These are phyloP conservation scores for Aphelenchoides fujianensis DNA, from an alignment of 1,140 invertebrate species.

Conservation along the genomic window DNA sequence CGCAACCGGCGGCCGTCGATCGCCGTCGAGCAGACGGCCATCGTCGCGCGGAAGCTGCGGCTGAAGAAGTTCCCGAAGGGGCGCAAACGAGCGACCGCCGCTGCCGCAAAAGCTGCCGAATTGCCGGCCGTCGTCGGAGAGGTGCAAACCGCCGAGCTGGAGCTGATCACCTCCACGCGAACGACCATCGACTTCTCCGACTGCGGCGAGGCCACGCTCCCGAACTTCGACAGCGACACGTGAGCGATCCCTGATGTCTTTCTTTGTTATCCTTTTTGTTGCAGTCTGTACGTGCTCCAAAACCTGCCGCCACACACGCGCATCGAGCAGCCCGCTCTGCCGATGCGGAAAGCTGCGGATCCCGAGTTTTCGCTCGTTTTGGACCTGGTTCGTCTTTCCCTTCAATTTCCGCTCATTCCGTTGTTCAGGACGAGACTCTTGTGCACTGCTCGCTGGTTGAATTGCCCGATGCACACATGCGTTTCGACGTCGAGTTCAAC, in stretches of 20 bases:
- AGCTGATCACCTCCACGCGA: neutral
- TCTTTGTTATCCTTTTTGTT: constrained; percentile 3
- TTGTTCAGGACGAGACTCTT: constrained; percentile 81
- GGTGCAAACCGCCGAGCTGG: neutral
- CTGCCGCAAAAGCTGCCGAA: neutral
- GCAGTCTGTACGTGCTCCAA: constrained; percentile 69
- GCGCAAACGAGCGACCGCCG: neutral
- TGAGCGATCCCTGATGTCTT: constrained; percentile 10
- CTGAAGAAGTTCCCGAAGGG: neutral
- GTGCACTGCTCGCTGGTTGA: constrained; percentile 91
- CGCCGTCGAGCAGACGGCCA: neutral
- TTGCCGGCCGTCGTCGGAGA: neutral
- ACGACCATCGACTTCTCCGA: constrained; percentile 3
- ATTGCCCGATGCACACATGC: constrained; percentile 83
- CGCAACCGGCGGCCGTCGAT: neutral
- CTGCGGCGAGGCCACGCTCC: neutral
- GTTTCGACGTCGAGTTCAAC: constrained; percentile 72
- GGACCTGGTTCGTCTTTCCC: constrained; percentile 70
- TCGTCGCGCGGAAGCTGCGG: neutral
- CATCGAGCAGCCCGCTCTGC: constrained; percentile 80
- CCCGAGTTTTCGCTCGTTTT: constrained; percentile 87
- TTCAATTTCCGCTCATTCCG: constrained; percentile 20
- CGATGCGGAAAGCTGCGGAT: constrained; percentile 84
- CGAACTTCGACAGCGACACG: constrained; percentile 2
- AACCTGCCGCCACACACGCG: constrained; percentile 82